Percentiles rank a stretch among this genome's conserved stretches.
Evolutionary conservation across 2,113 vertebrate genomes (phyloP).

Genomic region (Pagrus major): DNA sequence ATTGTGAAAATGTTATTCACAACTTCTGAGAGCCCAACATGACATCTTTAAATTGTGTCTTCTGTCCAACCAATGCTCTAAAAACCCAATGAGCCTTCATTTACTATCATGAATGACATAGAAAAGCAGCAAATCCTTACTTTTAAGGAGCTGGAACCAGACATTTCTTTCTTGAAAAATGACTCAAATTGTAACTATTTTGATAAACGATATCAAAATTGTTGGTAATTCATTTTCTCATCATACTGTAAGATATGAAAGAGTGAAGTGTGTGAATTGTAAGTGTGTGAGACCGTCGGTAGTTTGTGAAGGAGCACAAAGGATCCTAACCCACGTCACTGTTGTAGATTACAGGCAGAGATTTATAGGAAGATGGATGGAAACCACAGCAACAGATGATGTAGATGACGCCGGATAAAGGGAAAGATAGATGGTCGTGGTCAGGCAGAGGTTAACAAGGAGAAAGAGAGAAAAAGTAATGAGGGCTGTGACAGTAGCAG

Average conservation of each 20-base stretch:
- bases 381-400: slow-evolving; percentile 47
- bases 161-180: too few relatives aligned
- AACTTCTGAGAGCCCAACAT: too few relatives aligned
- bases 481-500: slow-evolving; percentile 33
- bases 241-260: not conserved
- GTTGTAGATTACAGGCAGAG: slow-evolving; percentile 53
- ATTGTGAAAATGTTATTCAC: too few relatives aligned
- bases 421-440: slow-evolving; percentile 55
- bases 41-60: too few relatives aligned
- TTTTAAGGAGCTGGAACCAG: too few relatives aligned
- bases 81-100: too few relatives aligned
- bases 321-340: slow-evolving; percentile 37
- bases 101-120: too few relatives aligned
- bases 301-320: slow-evolving; percentile 20
- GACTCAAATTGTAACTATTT: too few relatives aligned
- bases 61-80: too few relatives aligned
- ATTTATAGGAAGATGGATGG: slow-evolving; percentile 53
- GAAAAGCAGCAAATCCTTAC: too few relatives aligned
- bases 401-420: slow-evolving; percentile 18
- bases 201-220: too few relatives aligned
- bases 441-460: slow-evolving; percentile 51
- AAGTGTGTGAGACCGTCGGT: slow-evolving; percentile 17
- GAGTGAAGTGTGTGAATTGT: not conserved
- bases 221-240: too few relatives aligned
- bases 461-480: slow-evolving; percentile 32